These are phyloP conservation scores for Sicus ferrugineus DNA, from an alignment of 2,888 invertebrate species.

Conservation along the genomic window DNA sequence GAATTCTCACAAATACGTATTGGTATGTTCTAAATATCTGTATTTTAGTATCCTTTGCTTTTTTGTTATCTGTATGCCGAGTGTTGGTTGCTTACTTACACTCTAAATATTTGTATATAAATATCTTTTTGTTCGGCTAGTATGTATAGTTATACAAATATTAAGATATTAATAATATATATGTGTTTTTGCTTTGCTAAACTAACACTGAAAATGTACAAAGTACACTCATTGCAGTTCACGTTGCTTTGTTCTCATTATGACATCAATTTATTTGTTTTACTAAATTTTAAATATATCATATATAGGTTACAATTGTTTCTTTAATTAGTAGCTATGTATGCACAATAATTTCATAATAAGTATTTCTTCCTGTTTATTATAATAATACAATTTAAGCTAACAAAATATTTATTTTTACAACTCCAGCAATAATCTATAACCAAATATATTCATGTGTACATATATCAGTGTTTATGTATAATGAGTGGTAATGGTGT, in stretches of 20 bases:
- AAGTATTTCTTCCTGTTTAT: background rate
- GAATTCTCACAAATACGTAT: no score
- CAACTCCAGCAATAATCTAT: background rate
- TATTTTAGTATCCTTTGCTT: no score
- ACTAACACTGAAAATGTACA: conserved; percentile 28
- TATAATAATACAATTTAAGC: conserved; percentile 10
- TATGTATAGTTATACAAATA: conserved; percentile 18
- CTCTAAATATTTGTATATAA: conserved; percentile 15
- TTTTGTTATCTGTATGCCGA: no score
- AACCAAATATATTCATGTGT: conserved; percentile 4
- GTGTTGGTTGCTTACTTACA: conserved; percentile 8
- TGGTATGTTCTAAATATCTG: no score
- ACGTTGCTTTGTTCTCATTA: background rate
- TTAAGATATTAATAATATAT: conserved; percentile 19
- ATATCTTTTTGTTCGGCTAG: conserved; percentile 22
- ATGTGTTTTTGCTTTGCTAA: conserved; percentile 11
- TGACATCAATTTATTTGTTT: conserved; percentile 15
- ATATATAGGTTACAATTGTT: background rate
- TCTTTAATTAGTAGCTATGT: background rate
- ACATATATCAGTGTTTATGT: conserved; percentile 15
- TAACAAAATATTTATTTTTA: conserved; percentile 21
- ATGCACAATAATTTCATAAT: conserved; percentile 1
- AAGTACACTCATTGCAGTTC: conserved; percentile 5
- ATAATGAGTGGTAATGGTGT: background rate
- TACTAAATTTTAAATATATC: background rate